A percentile compares a stretch with the other conserved stretches of the same genome.
These are phyloP conservation scores for Pocillopora grandis DNA, from an alignment of 92 coral and sea anemone species.

Conservation along the genomic window DNA sequence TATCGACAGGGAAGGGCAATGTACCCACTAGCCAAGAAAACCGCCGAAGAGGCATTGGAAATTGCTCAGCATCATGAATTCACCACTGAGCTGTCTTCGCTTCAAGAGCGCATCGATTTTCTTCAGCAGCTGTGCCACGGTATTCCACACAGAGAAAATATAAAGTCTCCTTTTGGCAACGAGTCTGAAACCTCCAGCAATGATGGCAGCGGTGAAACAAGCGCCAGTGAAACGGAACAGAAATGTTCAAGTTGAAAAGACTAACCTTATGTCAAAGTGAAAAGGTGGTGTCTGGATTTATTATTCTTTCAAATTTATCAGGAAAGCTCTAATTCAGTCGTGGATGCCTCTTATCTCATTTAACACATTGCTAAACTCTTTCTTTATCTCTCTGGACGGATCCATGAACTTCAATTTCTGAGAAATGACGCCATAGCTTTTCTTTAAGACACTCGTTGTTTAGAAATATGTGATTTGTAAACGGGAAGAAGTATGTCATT, in stretches of 20 bases:
- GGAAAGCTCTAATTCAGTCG: too few relatives aligned
- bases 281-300: not conserved
- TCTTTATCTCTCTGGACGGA: too few relatives aligned
- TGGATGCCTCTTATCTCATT: too few relatives aligned
- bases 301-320: too few relatives aligned
- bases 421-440: too few relatives aligned
- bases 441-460: too few relatives aligned
- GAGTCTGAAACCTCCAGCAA: not conserved
- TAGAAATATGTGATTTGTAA: too few relatives aligned
- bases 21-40: slow-evolving; percentile 20
- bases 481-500: too few relatives aligned
- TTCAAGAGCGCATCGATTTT: slow-evolving; percentile 27
- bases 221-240: slow-evolving; percentile 6
- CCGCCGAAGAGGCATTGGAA: slow-evolving; percentile 18
- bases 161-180: not conserved
- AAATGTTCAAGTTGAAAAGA: not conserved
- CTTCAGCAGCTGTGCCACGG: not conserved
- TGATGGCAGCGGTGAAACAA: not conserved
- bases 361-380: too few relatives aligned
- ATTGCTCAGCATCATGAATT: slow-evolving; percentile 4
- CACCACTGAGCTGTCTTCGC: slow-evolving; percentile 1
- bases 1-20: slow-evolving; percentile 12
- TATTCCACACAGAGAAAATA: not conserved
- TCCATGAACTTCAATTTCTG: too few relatives aligned
- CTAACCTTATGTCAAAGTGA: too few relatives aligned